phyloP scores from a whole-genome alignment of 2,888 invertebrate genomes.

The Chirona hameri region DNA sequence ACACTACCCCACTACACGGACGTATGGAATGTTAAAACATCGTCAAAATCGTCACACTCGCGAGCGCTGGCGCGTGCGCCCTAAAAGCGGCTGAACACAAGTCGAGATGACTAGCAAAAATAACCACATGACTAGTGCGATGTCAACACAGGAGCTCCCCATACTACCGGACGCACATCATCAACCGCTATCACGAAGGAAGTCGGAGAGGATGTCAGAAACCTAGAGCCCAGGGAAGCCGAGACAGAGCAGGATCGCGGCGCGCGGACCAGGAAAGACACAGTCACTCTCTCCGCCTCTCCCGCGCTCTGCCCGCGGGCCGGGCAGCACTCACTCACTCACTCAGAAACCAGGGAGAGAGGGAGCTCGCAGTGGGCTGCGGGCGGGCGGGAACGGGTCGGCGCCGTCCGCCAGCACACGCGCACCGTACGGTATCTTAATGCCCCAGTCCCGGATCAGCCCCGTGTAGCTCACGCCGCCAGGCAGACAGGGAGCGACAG shows the following conservation, averaged over 20 bases:
- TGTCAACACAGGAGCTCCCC: neutral
- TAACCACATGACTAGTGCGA: slow-evolving; percentile 24
- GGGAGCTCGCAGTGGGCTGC: too few relatives aligned
- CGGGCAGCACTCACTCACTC: too few relatives aligned
- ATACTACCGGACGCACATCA: neutral
- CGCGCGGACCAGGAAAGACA: neutral
- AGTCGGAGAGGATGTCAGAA: neutral
- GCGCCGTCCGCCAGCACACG: neutral
- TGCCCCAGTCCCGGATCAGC: neutral
- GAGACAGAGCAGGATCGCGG: too few relatives aligned
- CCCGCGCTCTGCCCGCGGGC: too few relatives aligned
- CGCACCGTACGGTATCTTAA: neutral
- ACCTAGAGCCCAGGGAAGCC: neutral
- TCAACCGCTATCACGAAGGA: neutral
- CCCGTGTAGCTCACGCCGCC: neutral
- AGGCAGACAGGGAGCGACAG: neutral
- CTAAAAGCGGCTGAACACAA: slow-evolving; percentile 22
- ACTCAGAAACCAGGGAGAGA: too few relatives aligned
- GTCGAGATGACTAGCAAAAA: slow-evolving; percentile 27
- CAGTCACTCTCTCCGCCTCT: too few relatives aligned
- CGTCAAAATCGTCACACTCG: neutral
- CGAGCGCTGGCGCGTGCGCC: neutral
- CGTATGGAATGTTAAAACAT: slow-evolving; percentile 13
- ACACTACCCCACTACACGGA: neutral
- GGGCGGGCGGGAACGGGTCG: too few relatives aligned